Base-by-base conservation (phyloP, 2,888 invertebrate species). In the Chrysotoxum bicinctum region DNA sequence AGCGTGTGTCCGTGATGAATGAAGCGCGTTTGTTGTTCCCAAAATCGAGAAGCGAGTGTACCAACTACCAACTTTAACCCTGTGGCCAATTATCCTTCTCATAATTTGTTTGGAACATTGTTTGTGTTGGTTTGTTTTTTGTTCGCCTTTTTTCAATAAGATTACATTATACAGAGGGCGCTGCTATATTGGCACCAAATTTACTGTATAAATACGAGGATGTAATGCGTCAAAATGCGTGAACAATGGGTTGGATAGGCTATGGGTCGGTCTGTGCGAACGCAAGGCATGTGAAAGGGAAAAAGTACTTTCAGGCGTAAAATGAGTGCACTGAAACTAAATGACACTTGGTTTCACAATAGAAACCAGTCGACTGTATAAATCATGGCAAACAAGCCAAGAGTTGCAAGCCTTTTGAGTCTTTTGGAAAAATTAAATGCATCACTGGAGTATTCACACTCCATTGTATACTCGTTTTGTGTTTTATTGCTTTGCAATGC, bases 1-100 rank as follows among this genome's bases (percentile, higher is more conserved):
- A 60, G 37, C 37, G 48, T 77, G 54, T 78, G 50, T 56, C 21
- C 40, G 43, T 30, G 64, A 66, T 70, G 70, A 64, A 58, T 70
- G n/a, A n/a, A n/a, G 70, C 30, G 62, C 40, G 35, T 30, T 60
- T n/a, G 48, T 60, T 9, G 40, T 43, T 60, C 16, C 35, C 14
- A 12, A n/a, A n/a, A 23, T 50, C 16, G n/a, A 8, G 58, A 10
- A 50, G n/a, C 26, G 10, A 50, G 23, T 23, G 66, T 40, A 40
- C n/a, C n/a, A n/a, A n/a, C n/a, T 54, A 66, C 62, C 50, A 54
- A 73, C 52, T 77, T 52, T 77, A 54, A 68, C 72, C 82, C 72
- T 70, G 60, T 72, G 68, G 72, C 73, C 77, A 77, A 82, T 82
- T 82, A 77, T 77, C 68, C 82, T 77, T 72, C 72, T 66, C 82